Base-by-base conservation (phyloP, 2,113 vertebrate genomes). In the Cynopterus brachyotis region DNA sequence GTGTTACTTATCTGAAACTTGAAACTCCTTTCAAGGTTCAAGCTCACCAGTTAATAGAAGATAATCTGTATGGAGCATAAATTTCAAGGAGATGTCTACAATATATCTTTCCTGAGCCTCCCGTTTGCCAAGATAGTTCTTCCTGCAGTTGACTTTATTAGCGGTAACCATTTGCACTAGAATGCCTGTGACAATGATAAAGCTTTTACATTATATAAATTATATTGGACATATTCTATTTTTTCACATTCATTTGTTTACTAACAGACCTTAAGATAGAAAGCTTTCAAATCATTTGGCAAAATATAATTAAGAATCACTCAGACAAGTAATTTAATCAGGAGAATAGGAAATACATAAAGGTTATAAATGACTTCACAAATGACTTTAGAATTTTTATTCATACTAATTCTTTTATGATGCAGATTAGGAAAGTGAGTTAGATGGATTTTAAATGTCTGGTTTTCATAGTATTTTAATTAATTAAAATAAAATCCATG, bases 281-380 rank as follows among this genome's bases (percentile, higher is more conserved):
- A 98, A 99, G 98, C 98, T 98, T 98, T 98, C 98, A 98, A 98
- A 98, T 96, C 97, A 98, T 97, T 98, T 98, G 97, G 97, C 97
- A 98, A 99, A 99, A 99, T 98, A 98, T 99, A 99, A 99, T 99
- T 99, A 99, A 98, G 98, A 99, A 98, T 99, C 98, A 99, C 97
- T 99, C 98, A 99, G 98, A 99, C 99, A 99, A 99, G 98, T 99
- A 99, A 99, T 99, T 99, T 99, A 99, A 99, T 99, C 98, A 99
- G 98, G 97, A 97, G 98, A 98, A 98, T 98, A 98, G 92, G 96
- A 97, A 98, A 99, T 98, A 98, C 98, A 98, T 98, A 98, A 98
- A 99, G 97, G 97, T 98, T 98, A 98, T 98, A 98, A 98, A 97
- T 97, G 98, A 97, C 98, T 98, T 98, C 96, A 97, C 95, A 98